Evolutionary conservation across 2,113 vertebrate genomes (phyloP), one percentile per base, ranked within the genome.

Genomic region (Upupa epops): DNA sequence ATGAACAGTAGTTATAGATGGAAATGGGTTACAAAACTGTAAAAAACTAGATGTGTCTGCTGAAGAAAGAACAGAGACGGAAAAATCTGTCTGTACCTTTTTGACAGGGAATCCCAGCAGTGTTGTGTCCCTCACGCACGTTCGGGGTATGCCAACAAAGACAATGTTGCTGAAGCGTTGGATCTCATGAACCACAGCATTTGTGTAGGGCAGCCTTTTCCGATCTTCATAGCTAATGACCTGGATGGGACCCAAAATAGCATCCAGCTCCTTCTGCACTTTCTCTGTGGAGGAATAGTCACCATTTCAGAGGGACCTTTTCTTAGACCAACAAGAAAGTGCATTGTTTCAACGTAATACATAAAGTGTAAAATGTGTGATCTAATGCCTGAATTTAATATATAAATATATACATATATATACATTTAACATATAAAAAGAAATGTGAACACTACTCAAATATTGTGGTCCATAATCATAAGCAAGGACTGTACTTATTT

Each of bases 191-290:
- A 96, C 89, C 70, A 97, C 91, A 6, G 96, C 93, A 0, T 93
- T 90, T 61, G 89, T 94, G 9, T 91, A 96, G n/a, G 92, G 90
- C 52, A 92, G 58, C 18, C 83, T 26, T 81, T n/a, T 72, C 2
- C 56, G 21, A 37, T 96, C 95, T 32, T 97, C 85, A 0, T 96
- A 96, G 88, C 54, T 54, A 36, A 97, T 46, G 24, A 59, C 51
- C 18, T 40, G 32, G 25, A 73, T 85, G 11, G 81, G 37, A 22
- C 72, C 56, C 82, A 97, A 17, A 48, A 88, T 88, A 9, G 36
- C 9, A 12, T 96, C 96, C 60, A 97, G 52, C 80, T 97, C 97
- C 73, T 89, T 90, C 80, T 97, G 97, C 51, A 95, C 95, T 66
- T 88, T 95, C 22, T 81, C 97, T 97, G 78, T n/a, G 17, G 46